Conservation (phyloP, 2,113 vertebrate species). For the Rhinolophus sinicus region DNA sequence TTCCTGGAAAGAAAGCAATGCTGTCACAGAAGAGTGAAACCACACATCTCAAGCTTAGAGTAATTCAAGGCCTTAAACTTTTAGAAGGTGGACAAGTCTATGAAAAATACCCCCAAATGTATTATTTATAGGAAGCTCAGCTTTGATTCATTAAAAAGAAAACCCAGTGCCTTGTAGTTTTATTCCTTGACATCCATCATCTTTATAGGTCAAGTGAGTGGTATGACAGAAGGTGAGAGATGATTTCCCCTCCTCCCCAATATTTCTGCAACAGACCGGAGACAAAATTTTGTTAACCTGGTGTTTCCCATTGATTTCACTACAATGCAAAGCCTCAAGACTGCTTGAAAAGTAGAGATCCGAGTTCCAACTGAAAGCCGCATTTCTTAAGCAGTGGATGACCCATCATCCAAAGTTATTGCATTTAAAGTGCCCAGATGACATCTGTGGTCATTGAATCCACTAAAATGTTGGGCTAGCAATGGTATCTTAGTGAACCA, state of each 20-base stretch:
- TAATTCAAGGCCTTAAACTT: neutral
- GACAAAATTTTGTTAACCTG: neutral
- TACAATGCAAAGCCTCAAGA: neutral
- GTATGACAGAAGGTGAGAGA: neutral
- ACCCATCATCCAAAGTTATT: neutral
- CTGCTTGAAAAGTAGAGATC: neutral
- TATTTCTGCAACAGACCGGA: conserved; percentile 1
- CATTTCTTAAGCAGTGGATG: neutral
- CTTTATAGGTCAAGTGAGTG: neutral
- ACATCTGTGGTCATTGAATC: neutral
- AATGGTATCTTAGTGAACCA: neutral
- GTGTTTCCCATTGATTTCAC: neutral
- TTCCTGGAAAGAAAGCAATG: conserved; percentile 26
- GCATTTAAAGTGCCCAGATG: neutral
- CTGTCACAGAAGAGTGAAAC: neutral
- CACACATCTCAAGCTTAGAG: neutral
- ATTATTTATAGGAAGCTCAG: conserved; percentile 63
- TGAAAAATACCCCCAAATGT: conserved; percentile 41
- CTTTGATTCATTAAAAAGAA: conserved; percentile 63
- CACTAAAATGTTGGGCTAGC: neutral
- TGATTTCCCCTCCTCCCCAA: neutral
- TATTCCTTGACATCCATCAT: conserved; percentile 14
- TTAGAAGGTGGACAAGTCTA: neutral
- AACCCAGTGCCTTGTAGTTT: conserved; percentile 33
- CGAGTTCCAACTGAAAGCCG: neutral